A percentile compares a stretch with the other conserved stretches of the same genome.
These are phyloP conservation scores for Ceriagrion tenellum DNA, from an alignment of 2,888 invertebrate genomes.

Conservation along the genomic window DNA sequence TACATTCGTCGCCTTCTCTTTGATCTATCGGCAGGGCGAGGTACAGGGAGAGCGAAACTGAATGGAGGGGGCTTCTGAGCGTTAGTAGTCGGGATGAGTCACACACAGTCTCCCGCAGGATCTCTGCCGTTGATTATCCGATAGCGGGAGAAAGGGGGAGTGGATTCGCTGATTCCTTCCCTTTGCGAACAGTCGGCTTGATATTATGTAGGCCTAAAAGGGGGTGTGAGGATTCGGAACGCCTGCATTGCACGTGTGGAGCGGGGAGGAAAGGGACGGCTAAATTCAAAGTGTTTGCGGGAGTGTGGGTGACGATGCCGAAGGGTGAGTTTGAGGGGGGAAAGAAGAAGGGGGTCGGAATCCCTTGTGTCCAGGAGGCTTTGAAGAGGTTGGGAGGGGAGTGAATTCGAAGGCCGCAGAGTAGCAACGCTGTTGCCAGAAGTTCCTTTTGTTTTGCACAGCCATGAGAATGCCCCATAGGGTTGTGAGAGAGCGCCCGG, in stretches of 20 bases:
- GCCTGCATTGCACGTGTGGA: neutral
- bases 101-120: neutral
- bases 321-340: neutral
- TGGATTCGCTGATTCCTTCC: constrained; percentile 2
- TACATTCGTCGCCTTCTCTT: neutral
- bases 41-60: neutral
- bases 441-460: neutral
- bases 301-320: neutral
- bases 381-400: neutral
- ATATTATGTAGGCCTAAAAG: neutral
- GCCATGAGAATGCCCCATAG: neutral
- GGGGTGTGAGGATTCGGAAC: neutral
- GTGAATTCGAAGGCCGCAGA: neutral
- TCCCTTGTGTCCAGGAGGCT: too few species aligned
- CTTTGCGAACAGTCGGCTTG: neutral
- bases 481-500: neutral
- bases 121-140: neutral
- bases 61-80: neutral
- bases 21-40: neutral
- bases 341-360: neutral
- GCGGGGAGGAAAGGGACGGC: neutral
- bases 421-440: neutral
- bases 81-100: neutral
- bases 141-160: neutral
- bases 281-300: neutral